Percentiles rank a stretch among this genome's conserved stretches.
Conservation (phyloP, 2,888 invertebrate genomes). For the Criorhina ranunculi region DNA sequence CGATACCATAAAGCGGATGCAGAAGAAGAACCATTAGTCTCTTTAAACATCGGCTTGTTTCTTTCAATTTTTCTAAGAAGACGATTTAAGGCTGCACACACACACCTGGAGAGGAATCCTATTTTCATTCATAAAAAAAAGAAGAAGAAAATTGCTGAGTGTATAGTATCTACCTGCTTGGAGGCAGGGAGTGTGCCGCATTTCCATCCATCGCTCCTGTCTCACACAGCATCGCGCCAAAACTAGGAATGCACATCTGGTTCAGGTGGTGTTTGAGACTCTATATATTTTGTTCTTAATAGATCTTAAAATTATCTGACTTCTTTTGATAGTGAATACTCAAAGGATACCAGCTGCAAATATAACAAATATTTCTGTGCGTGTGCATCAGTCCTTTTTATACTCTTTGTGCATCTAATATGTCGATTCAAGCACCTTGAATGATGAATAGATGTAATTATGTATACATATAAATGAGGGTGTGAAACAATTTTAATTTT, state of each 20-base stretch:
- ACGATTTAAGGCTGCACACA: constrained; percentile 22
- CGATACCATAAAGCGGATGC: constrained; percentile 64
- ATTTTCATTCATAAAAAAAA: constrained; percentile 49
- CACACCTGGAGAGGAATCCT: constrained; percentile 40
- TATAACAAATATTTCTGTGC: neutral
- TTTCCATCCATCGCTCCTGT: constrained; percentile 12
- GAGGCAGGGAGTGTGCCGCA: constrained; percentile 33
- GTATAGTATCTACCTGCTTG: constrained; percentile 28
- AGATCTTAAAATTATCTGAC: neutral
- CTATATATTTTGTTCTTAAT: constrained; percentile 2
- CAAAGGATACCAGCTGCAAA: constrained; percentile 13
- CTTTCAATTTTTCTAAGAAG: constrained; percentile 51
- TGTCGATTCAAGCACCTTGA: no score
- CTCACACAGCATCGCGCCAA: constrained; percentile 29
- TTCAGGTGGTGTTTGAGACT: no score
- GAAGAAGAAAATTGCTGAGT: constrained; percentile 6
- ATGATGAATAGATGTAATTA: no score
- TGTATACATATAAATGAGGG: no score
- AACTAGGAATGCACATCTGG: constrained; percentile 45
- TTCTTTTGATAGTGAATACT: neutral
- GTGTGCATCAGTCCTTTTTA: neutral
- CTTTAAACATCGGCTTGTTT: constrained; percentile 57
- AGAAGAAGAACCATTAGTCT: constrained; percentile 64
- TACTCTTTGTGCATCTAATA: neutral
- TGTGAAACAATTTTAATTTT: no score